These are phyloP conservation scores for Drosophila tristis DNA, from an alignment of 1,140 invertebrate species.

Conservation along the genomic window DNA sequence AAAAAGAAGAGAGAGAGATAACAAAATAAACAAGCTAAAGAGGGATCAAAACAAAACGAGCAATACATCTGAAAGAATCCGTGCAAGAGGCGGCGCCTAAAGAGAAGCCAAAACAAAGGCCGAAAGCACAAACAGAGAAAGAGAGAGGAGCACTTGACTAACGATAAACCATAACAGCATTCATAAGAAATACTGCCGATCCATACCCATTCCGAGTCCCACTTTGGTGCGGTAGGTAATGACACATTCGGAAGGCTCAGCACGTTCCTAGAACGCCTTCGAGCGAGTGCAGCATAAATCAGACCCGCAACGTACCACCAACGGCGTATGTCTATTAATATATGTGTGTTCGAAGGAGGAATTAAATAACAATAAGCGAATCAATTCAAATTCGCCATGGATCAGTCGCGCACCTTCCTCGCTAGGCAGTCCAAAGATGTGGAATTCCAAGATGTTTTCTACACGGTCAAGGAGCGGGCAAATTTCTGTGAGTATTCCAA, in stretches of 20 bases:
- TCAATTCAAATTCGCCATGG: conserved; percentile 50
- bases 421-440: conserved; percentile 79
- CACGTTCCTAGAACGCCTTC: conserved; percentile 50
- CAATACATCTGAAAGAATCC: conserved; percentile 42
- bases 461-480: conserved; percentile 69
- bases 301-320: conserved; percentile 20
- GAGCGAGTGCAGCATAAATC: conserved; percentile 32
- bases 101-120: conserved; percentile 44
- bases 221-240: conserved; percentile 60
- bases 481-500: conserved; percentile 68
- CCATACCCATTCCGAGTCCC: conserved; percentile 33
- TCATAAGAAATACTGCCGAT: conserved; percentile 8
- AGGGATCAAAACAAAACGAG: conserved; percentile 48
- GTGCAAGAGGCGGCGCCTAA: conserved; percentile 19
- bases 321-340: not conserved
- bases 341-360: conserved; percentile 25
- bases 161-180: conserved; percentile 16
- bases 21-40: conserved; percentile 14
- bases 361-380: conserved; percentile 55
- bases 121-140: conserved; percentile 2
- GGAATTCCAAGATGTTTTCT: conserved; percentile 82
- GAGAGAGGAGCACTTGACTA: conserved; percentile 12
- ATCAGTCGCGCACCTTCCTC: conserved; percentile 57
- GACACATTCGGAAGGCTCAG: conserved; percentile 57
- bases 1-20: conserved; percentile 33